phyloP scores from a whole-genome alignment of 2,888 invertebrate species.

The Monochamus alternatus region DNA sequence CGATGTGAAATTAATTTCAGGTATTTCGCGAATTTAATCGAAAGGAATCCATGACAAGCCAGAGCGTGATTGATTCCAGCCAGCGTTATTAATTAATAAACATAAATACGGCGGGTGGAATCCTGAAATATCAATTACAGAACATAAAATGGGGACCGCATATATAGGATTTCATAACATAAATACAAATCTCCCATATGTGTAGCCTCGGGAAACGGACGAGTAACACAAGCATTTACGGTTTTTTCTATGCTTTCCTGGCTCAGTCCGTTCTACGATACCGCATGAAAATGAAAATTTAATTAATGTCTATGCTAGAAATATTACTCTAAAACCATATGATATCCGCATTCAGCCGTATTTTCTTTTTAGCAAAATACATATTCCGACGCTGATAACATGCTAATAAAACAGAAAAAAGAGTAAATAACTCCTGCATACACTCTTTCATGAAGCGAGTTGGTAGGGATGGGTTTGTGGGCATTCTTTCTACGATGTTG shows the following conservation, averaged over 20 bases:
- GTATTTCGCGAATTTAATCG: too few relatives aligned
- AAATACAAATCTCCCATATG: background rate
- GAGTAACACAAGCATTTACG: background rate
- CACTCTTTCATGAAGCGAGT: too few relatives aligned
- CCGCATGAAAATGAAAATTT: background rate
- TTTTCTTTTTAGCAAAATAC: background rate
- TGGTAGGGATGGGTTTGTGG: too few relatives aligned
- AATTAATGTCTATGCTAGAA: background rate
- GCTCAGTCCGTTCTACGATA: background rate
- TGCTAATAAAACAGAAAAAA: too few relatives aligned
- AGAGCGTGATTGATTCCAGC: too few relatives aligned
- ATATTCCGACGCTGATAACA: too few relatives aligned
- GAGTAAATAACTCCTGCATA: too few relatives aligned
- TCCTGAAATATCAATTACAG: background rate
- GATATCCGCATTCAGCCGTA: background rate
- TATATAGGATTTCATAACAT: constrained; percentile 3
- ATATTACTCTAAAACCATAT: background rate
- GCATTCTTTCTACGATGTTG: too few relatives aligned
- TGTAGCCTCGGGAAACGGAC: background rate
- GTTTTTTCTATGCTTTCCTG: background rate
- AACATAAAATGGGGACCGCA: background rate
- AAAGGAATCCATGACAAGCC: too few relatives aligned
- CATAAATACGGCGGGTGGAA: too few relatives aligned
- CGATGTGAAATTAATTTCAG: too few relatives aligned
- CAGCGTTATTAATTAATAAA: too few relatives aligned